phyloP scores from a whole-genome alignment of 2,113 vertebrate species.

The Hippoglossus stenolepis region DNA sequence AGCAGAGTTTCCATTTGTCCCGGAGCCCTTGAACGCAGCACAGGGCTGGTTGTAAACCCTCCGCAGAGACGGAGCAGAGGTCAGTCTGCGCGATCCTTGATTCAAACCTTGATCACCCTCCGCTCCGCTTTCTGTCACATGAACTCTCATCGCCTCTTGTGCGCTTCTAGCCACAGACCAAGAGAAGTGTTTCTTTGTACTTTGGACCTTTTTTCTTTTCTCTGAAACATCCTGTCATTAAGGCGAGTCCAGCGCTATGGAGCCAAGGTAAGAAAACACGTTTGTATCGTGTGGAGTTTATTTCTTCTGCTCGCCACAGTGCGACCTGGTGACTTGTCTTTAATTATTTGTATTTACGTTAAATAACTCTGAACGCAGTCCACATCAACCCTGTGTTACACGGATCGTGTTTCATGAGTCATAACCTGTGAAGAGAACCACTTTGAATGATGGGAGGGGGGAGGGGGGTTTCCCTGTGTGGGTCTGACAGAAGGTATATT shows the following conservation, averaged over 20 bases:
- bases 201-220: conserved; percentile 18
- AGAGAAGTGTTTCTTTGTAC: background rate
- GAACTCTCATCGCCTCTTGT: too few species aligned
- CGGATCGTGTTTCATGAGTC: background rate
- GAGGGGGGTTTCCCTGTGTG: too few species aligned
- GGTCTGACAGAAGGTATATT: too few species aligned
- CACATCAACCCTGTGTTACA: background rate
- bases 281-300: background rate
- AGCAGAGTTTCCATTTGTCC: conserved; percentile 8
- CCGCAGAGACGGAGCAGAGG: too few species aligned
- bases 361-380: background rate
- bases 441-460: too few species aligned
- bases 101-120: too few species aligned
- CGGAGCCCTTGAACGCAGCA: conserved; percentile 47
- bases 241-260: conserved; percentile 36
- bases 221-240: conserved; percentile 3
- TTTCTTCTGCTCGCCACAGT: too few species aligned
- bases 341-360: background rate
- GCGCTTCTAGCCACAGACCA: background rate
- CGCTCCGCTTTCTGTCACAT: background rate
- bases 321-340: too few species aligned
- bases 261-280: conserved; percentile 51
- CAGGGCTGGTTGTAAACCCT: background rate
- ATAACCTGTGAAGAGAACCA: too few species aligned
- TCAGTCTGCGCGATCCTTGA: background rate